Percentiles rank a stretch among this genome's conserved stretches.
These are phyloP conservation scores for Athalia circularis DNA, from an alignment of 2,888 invertebrate genomes.

Conservation along the genomic window DNA sequence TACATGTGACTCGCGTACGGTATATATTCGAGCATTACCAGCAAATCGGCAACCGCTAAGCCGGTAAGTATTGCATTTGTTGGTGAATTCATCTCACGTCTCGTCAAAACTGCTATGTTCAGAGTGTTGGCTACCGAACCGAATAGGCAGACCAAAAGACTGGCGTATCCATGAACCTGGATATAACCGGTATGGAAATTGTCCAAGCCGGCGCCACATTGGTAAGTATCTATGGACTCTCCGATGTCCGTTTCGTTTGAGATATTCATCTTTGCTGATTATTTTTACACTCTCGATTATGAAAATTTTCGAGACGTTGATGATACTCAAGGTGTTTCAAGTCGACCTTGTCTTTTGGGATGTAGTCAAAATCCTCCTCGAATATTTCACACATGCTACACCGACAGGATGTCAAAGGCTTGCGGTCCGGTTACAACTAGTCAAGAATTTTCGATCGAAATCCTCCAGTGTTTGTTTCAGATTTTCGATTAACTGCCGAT, in stretches of 20 bases:
- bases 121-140: conserved; percentile 94
- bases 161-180: conserved; percentile 88
- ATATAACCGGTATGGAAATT: conserved; percentile 82
- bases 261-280: conserved; percentile 52
- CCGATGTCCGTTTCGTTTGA: conserved; percentile 49
- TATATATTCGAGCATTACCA: conserved; percentile 97
- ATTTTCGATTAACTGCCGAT: too few species aligned
- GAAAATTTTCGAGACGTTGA: neutral
- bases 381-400: neutral
- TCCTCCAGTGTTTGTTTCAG: too few species aligned
- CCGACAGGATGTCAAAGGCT: too few species aligned
- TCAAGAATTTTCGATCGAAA: too few species aligned
- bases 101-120: conserved; percentile 92
- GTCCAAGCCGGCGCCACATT: conserved; percentile 78
- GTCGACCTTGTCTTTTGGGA: neutral
- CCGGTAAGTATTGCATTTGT: conserved; percentile 95
- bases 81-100: conserved; percentile 92
- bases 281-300: neutral
- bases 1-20: conserved; percentile 91
- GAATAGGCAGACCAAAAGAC: conserved; percentile 90
- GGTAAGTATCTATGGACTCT: conserved; percentile 60
- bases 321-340: neutral
- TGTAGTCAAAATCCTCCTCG: neutral
- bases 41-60: conserved; percentile 91
- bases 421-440: too few species aligned